Evolutionary conservation across 2,797 vertebrate genomes (phyloP).

Genomic region (Apodemus agrarius): DNA sequence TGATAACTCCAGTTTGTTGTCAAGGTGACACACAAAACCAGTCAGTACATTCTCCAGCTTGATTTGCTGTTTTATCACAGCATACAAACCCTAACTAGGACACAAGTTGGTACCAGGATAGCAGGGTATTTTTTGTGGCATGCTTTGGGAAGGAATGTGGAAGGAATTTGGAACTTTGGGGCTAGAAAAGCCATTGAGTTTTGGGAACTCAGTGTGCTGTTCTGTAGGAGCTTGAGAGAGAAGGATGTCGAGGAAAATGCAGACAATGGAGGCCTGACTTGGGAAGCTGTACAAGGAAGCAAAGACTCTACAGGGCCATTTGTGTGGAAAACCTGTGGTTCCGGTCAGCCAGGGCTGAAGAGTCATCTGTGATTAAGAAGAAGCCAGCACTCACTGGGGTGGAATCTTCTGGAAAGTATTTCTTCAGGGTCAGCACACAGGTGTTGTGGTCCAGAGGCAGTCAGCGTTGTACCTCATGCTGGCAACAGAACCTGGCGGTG

Average conservation of each 20-base stretch:
- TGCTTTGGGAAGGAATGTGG: not conserved
- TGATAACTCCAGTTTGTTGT: not conserved
- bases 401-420: not conserved
- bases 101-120: not conserved
- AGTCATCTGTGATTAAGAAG: not conserved
- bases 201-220: not conserved
- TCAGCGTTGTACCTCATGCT: not conserved
- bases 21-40: not conserved
- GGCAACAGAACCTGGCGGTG: not conserved
- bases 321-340: not conserved
- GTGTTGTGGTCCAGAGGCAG: not conserved
- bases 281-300: not conserved
- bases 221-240: not conserved
- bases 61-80: not conserved
- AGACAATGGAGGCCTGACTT: too few species aligned
- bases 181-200: not conserved
- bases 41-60: not conserved
- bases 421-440: not conserved
- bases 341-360: not conserved
- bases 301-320: not conserved
- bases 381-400: not conserved
- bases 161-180: not conserved
- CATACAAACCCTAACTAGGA: not conserved
- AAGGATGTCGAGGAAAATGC: not conserved
- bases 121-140: not conserved